Percentiles rank a stretch among this genome's conserved stretches.
Evolutionary conservation across 2,113 vertebrate species (phyloP).

Genomic region (Microcebus jonahi): DNA sequence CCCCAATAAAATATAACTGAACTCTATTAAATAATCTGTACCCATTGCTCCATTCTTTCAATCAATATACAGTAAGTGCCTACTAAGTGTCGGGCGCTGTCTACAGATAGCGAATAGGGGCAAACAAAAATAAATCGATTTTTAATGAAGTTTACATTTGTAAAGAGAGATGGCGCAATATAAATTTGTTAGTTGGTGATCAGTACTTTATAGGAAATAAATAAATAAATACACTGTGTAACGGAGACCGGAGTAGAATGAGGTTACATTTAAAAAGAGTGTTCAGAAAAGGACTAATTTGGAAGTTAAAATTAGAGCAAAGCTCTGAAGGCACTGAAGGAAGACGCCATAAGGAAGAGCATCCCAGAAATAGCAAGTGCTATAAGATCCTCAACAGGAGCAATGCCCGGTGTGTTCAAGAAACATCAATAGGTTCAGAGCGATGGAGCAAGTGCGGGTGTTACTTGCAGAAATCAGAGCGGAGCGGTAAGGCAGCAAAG

Average conservation of each 20-base stretch:
- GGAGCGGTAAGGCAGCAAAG: background rate
- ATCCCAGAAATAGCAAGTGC: background rate
- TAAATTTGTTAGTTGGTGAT: background rate
- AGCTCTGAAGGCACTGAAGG: background rate
- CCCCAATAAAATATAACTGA: background rate
- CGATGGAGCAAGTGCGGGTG: fast-evolving
- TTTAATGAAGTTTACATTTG: background rate
- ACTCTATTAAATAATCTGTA: background rate
- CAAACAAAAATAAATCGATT: background rate
- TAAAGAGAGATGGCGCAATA: background rate
- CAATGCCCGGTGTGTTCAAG: background rate
- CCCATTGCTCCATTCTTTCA: background rate
- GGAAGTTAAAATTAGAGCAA: background rate
- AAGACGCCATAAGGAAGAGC: background rate
- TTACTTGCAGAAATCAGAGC: background rate
- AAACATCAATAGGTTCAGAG: background rate
- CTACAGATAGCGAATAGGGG: background rate
- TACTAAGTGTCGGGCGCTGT: background rate
- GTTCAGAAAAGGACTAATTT: background rate
- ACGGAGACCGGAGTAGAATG: background rate
- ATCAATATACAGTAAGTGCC: background rate
- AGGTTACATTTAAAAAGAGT: background rate
- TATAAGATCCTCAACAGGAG: background rate
- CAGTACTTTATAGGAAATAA: background rate
- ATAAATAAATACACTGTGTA: background rate